These are phyloP conservation scores for Chionodraco myersi DNA, from an alignment of 2,113 vertebrate genomes.

Conservation along the genomic window DNA sequence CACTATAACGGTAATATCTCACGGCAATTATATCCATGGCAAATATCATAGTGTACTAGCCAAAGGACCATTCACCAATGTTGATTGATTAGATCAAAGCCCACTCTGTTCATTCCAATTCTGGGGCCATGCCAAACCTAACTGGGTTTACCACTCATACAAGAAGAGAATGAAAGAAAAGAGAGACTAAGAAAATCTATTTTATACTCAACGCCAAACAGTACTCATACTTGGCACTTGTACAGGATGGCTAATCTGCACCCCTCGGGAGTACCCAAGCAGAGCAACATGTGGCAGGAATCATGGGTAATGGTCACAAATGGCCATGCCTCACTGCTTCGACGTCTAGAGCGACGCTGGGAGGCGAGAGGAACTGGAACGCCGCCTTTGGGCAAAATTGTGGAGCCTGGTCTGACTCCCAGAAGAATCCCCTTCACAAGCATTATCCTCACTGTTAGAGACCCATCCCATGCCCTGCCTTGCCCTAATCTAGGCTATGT, in stretches of 20 bases:
- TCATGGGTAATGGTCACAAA: slow-evolving; percentile 11
- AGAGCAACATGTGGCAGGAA: slow-evolving; percentile 13
- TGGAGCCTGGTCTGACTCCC: slow-evolving; percentile 24
- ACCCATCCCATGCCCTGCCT: slow-evolving; percentile 12
- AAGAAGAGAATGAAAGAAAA: slow-evolving; percentile 33
- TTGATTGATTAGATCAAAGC: slow-evolving; percentile 38
- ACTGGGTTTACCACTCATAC: slow-evolving; percentile 64
- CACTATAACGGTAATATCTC: slow-evolving; percentile 15
- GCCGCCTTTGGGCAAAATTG: slow-evolving; percentile 15
- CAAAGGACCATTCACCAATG: slow-evolving; percentile 37
- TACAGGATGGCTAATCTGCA: slow-evolving; percentile 29
- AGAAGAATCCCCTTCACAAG: slow-evolving; percentile 16
- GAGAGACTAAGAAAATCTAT: slow-evolving; percentile 45
- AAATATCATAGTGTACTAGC: slow-evolving; percentile 21
- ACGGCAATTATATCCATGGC: slow-evolving; percentile 28
- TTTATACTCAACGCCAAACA: slow-evolving; percentile 56
- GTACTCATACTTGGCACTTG: slow-evolving; percentile 44
- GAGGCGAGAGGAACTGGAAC: slow-evolving; percentile 46
- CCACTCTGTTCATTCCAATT: slow-evolving; percentile 66
- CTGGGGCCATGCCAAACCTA: slow-evolving; percentile 62
- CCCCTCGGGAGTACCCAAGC: slow-evolving; percentile 29
- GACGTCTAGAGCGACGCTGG: slow-evolving; percentile 20
- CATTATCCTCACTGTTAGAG: slow-evolving; percentile 21
- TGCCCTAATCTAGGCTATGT: background rate
- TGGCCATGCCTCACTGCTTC: slow-evolving; percentile 27